phyloP scores from a whole-genome alignment of 30 jellyfish, hydroid and myxozoan genomes.

The Rhopilema esculentum region DNA sequence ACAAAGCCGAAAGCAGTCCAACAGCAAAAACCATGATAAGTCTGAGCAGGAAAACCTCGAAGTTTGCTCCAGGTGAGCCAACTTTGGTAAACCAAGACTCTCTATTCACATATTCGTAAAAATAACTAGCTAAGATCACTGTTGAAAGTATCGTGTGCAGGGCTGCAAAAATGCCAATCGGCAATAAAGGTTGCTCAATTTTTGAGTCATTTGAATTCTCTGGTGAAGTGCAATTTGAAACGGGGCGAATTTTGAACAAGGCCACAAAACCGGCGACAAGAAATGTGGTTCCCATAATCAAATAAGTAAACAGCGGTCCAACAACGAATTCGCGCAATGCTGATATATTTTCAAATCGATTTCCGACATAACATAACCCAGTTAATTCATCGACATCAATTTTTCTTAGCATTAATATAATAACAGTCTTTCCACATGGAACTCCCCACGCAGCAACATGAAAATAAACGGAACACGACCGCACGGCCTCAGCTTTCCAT shows the following conservation, averaged over 20 bases:
- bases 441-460: constrained; percentile 98
- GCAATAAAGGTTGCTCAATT: constrained; percentile 65
- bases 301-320: constrained; percentile 94
- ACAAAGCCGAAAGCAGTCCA: constrained; percentile 85
- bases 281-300: constrained; percentile 91
- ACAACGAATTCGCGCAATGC: constrained; percentile 92
- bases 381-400: constrained; percentile 97
- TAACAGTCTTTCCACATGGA: constrained; percentile 91
- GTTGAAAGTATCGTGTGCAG: constrained; percentile 85
- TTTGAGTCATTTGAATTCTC: constrained; percentile 66
- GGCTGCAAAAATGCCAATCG: constrained; percentile 87
- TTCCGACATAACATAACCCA: constrained; percentile 97
- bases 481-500: constrained; percentile 87
- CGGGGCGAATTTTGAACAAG: constrained; percentile 78
- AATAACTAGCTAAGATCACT: constrained; percentile 87
- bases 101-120: constrained; percentile 93
- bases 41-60: constrained; percentile 86
- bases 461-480: constrained; percentile 75
- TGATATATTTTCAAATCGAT: constrained; percentile 89
- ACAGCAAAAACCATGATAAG: constrained; percentile 80
- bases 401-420: constrained; percentile 83
- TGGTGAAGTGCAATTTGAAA: constrained; percentile 39
- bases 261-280: constrained; percentile 90
- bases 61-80: constrained; percentile 93
- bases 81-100: constrained; percentile 88